Evolutionary conservation across 2,797 vertebrate genomes (phyloP).

Genomic region (Pipistrellus kuhlii): DNA sequence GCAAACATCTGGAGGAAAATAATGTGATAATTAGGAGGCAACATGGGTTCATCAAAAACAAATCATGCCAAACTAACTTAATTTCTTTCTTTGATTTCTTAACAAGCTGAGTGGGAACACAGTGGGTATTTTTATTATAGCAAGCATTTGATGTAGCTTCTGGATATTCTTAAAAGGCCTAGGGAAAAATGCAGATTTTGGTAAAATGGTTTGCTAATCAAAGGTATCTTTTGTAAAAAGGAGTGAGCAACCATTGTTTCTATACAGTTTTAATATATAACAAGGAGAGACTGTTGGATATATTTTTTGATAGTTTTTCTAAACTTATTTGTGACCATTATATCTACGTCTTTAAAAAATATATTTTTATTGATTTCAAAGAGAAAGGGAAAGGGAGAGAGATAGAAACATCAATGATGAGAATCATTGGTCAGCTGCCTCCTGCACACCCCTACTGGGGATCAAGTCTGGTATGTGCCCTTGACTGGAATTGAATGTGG

Average conservation of each 20-base stretch:
- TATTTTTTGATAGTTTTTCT: conserved; percentile 18
- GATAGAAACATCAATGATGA: no score
- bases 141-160: conserved; percentile 50
- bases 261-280: background rate
- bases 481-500: no score
- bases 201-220: background rate
- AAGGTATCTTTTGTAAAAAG: background rate
- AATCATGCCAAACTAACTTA: conserved; percentile 78
- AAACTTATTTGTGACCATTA: conserved; percentile 7
- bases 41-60: conserved; percentile 77
- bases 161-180: conserved; percentile 40
- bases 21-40: conserved; percentile 77
- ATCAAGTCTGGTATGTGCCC: no score
- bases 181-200: conserved; percentile 64
- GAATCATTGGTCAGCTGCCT: no score
- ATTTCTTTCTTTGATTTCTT: conserved; percentile 81
- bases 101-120: conserved; percentile 73
- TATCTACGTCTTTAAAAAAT: background rate
- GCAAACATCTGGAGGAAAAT: conserved; percentile 79
- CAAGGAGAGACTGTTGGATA: background rate
- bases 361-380: no score
- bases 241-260: background rate
- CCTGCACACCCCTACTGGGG: no score
- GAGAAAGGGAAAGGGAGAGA: no score
- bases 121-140: conserved; percentile 76